These are phyloP conservation scores for Drosophila guanche DNA, from an alignment of 1,140 invertebrate species.

Conservation along the genomic window DNA sequence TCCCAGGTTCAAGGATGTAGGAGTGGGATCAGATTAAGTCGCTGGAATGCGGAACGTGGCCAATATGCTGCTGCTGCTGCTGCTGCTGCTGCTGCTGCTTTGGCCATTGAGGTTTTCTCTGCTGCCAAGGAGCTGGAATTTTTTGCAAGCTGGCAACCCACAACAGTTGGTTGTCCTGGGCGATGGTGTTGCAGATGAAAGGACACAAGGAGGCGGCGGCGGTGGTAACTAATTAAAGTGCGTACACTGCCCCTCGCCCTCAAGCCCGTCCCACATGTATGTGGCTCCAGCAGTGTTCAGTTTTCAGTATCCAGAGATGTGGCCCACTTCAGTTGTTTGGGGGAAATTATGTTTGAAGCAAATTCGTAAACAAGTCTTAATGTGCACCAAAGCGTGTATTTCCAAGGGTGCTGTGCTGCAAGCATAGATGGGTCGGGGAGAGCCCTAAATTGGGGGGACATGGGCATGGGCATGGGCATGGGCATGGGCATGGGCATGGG, in stretches of 20 bases:
- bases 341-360: conserved; percentile 70
- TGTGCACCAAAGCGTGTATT: conserved; percentile 77
- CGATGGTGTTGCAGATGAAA: conserved; percentile 9
- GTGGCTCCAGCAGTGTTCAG: too few species aligned
- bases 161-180: conserved; percentile 29
- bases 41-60: conserved; percentile 49
- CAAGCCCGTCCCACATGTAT: too few species aligned
- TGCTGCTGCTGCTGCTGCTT: background rate
- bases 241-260: conserved; percentile 9
- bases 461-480: background rate
- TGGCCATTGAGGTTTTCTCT: conserved; percentile 18
- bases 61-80: conserved; percentile 24
- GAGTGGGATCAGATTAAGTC: conserved; percentile 40
- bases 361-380: conserved; percentile 81
- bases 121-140: conserved; percentile 6
- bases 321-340: conserved; percentile 6
- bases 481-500: background rate
- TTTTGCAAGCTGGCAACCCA: conserved; percentile 35
- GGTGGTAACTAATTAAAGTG: conserved; percentile 65
- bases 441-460: too few species aligned
- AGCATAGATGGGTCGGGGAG: background rate
- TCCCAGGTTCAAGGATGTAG: too few species aligned
- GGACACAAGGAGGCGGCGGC: background rate
- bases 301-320: background rate
- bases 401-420: conserved; percentile 12